A percentile compares a stretch with the other conserved stretches of the same genome.
Evolutionary conservation across 2,113 vertebrate species (phyloP).

Genomic region (Odontesthes bonariensis): DNA sequence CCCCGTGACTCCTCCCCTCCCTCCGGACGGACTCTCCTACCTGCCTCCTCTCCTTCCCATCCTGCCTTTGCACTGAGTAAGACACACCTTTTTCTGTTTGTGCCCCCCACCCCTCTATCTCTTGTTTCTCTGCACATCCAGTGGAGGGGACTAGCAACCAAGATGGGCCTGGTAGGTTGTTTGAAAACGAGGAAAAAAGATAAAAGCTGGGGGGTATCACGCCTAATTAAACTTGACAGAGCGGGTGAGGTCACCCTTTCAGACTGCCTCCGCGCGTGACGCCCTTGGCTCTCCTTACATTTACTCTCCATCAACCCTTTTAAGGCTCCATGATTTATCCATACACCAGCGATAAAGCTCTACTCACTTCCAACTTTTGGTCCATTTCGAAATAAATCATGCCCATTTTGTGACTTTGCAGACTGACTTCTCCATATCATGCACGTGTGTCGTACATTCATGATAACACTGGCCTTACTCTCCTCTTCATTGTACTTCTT

Average conservation of each 20-base stretch:
- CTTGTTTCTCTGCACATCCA: slow-evolving; percentile 86
- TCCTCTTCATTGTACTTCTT: slow-evolving; percentile 28
- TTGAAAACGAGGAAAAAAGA: slow-evolving; percentile 9
- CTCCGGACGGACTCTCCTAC: slow-evolving; percentile 60
- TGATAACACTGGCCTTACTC: slow-evolving; percentile 32
- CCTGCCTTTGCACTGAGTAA: slow-evolving; percentile 68
- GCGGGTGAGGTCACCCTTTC: slow-evolving; percentile 36
- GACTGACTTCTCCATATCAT: slow-evolving; percentile 34
- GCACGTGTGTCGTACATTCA: slow-evolving; percentile 8
- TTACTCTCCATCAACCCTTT: slow-evolving; percentile 51
- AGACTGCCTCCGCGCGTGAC: slow-evolving; percentile 22
- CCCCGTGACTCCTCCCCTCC: slow-evolving; percentile 47
- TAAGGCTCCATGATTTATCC: slow-evolving; percentile 51
- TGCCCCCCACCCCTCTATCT: slow-evolving; percentile 25
- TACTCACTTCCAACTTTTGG: slow-evolving; percentile 51
- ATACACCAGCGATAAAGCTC: slow-evolving; percentile 56
- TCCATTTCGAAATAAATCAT: slow-evolving; percentile 44
- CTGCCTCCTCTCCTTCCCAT: slow-evolving; percentile 63
- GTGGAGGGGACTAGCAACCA: slow-evolving; percentile 93
- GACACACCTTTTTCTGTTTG: slow-evolving; percentile 54
- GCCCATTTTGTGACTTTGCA: slow-evolving; percentile 31
- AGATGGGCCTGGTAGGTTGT: slow-evolving; percentile 98
- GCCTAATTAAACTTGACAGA: slow-evolving; percentile 49
- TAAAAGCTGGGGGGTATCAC: slow-evolving; percentile 25
- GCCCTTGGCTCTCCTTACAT: slow-evolving; percentile 45